Evolutionary conservation across 1,140 invertebrate genomes (phyloP), one percentile per base, ranked within the genome.

Genomic region (Apis cerana): DNA sequence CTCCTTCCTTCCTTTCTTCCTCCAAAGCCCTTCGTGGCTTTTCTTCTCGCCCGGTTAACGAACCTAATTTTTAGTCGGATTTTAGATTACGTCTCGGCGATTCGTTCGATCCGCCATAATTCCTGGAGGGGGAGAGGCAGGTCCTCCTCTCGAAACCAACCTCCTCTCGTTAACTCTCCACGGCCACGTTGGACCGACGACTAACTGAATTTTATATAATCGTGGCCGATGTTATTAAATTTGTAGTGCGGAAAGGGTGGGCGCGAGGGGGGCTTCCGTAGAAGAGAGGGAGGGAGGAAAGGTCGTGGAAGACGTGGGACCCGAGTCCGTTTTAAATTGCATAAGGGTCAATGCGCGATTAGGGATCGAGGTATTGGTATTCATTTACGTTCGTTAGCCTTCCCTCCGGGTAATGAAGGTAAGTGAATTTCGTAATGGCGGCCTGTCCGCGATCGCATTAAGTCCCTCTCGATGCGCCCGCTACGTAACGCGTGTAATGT

Each of bases 51-150:
- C 50, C 85, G 80, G 77, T 85, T 88, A 88, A 90, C 87, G 85
- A 90, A 86, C 80, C 84, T 87, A 90, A 89, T 90, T 90, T 89
- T 88, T 83, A 80, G 80, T 85, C 68, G 79, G 82, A 84, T 82
- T 85, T 84, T 87, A 83, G 82, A 88, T 89, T 86, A 82, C 84
- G 74, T 69, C 64, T 5, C 33, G 80, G 74, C 77, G 76, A 79
- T 85, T 80, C 86, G 62, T 85, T 78, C 75, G 84, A 85, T 81
- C 82, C 84, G 43, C 72, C 78, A 75, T 89, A 87, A 85, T 85
- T 84, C 72, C 71, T 50, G 65, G 12, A 2, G 33, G 4, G 33
- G 12, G 33, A 3, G 4, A 4, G 33, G n/a, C n/a, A 33, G 33
- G 33, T 43, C 33, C 52, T 79, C 80, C 78, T 64, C 83, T 64